Percentiles rank a stretch among this genome's conserved stretches.
Evolutionary conservation across 2,888 invertebrate genomes (phyloP).

Genomic region (Drosophila stalkeri): DNA sequence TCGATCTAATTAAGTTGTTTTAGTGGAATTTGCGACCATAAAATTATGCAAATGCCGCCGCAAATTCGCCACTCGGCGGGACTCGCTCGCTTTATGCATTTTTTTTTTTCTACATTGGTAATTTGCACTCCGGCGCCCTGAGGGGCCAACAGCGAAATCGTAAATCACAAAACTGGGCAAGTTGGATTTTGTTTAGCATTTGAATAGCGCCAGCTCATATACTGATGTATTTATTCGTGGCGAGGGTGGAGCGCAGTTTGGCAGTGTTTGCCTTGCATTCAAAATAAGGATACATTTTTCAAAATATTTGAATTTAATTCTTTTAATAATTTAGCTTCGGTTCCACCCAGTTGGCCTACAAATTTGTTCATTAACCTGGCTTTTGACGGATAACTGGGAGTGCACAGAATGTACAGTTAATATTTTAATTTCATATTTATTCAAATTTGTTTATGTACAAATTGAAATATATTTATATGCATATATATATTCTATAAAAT

Average conservation of each 20-base stretch:
- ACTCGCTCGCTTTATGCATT: constrained; percentile 26
- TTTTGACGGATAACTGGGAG: neutral
- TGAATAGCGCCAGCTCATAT: constrained; percentile 6
- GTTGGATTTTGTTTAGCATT: constrained; percentile 33
- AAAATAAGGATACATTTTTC: constrained; percentile 1
- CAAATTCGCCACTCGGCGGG: constrained; percentile 19
- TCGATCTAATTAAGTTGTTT: constrained; percentile 75
- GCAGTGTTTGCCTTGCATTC: constrained; percentile 1
- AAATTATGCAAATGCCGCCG: constrained; percentile 73
- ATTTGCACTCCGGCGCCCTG: constrained; percentile 58
- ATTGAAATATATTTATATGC: neutral
- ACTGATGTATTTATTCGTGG: neutral
- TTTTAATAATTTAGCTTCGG: neutral
- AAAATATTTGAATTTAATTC: neutral
- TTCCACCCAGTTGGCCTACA: constrained; percentile 7
- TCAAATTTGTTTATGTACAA: neutral
- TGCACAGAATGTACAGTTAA: neutral
- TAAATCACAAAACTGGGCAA: constrained; percentile 67
- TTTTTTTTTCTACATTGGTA: constrained; percentile 58
- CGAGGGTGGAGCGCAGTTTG: constrained; percentile 29
- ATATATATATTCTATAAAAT: too few species aligned
- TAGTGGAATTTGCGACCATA: constrained; percentile 75
- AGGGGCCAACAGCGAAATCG: constrained; percentile 35
- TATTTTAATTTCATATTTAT: neutral
- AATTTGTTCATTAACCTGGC: neutral